These are phyloP conservation scores for Aspidoscelis tigris DNA, from an alignment of 2,113 vertebrate genomes.

Conservation along the genomic window DNA sequence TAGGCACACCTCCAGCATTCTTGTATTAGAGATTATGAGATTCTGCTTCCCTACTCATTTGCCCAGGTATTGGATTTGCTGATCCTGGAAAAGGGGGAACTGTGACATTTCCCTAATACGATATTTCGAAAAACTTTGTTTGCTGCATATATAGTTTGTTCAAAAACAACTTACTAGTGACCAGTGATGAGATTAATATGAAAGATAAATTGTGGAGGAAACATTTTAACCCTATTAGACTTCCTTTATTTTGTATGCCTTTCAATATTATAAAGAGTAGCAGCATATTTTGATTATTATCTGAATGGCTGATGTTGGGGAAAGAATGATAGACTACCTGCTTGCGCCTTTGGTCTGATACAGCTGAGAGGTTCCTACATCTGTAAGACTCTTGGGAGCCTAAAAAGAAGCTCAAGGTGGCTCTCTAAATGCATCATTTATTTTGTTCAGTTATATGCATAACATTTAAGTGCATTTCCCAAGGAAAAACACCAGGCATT, in stretches of 20 bases:
- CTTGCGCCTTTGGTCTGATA: not conserved
- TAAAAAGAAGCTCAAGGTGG: not conserved
- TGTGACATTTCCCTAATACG: not conserved
- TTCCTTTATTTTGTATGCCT: not conserved
- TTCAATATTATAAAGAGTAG: conserved; percentile 1
- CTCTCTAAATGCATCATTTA: not conserved
- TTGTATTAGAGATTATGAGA: not conserved
- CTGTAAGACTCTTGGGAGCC: not conserved
- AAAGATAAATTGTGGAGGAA: not conserved
- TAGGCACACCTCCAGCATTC: too few species aligned
- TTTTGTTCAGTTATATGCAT: not conserved
- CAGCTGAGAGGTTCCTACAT: not conserved
- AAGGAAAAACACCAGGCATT: not conserved
- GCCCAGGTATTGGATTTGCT: not conserved
- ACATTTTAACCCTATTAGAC: not conserved
- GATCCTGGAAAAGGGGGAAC: not conserved
- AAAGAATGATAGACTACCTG: not conserved
- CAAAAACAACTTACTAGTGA: not conserved
- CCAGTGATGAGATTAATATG: not conserved
- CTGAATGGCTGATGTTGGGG: not conserved
- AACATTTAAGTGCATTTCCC: not conserved
- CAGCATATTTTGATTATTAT: not conserved
- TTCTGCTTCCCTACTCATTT: too few species aligned
- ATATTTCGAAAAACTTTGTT: not conserved
- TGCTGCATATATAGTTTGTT: not conserved